Evolutionary conservation across 2,113 vertebrate species (phyloP).

Genomic region (Lepus europaeus): DNA sequence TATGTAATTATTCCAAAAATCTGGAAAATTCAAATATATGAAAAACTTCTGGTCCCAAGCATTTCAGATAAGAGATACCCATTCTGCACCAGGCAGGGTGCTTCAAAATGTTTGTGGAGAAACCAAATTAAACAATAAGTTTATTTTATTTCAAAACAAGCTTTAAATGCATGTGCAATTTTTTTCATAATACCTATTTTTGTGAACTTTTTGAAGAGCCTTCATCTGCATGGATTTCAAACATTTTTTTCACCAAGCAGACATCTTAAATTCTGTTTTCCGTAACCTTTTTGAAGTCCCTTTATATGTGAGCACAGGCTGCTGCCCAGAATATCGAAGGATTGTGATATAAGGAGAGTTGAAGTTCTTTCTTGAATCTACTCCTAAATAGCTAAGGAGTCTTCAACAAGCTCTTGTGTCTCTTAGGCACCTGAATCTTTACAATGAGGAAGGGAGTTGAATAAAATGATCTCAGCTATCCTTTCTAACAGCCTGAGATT

Average conservation of each 20-base stretch:
- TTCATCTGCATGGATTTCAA: too few species aligned
- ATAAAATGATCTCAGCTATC: not conserved
- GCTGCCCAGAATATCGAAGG: too few species aligned
- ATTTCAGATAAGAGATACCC: not conserved
- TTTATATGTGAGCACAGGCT: not conserved
- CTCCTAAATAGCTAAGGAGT: not conserved
- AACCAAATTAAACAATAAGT: too few species aligned
- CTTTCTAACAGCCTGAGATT: not conserved
- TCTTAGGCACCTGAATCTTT: not conserved
- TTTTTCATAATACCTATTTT: too few species aligned
- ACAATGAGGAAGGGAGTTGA: not conserved
- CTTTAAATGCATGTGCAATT: too few species aligned
- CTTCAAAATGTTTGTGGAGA: too few species aligned
- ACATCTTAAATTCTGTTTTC: too few species aligned
- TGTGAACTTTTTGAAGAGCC: too few species aligned
- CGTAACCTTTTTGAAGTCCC: too few species aligned
- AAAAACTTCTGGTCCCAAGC: not conserved
- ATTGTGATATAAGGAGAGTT: not conserved
- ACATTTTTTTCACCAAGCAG: too few species aligned
- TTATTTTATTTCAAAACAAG: too few species aligned
- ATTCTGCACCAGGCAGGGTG: not conserved
- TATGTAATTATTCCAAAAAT: not conserved
- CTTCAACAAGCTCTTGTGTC: not conserved
- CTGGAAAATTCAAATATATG: not conserved
- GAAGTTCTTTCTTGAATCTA: not conserved